These are phyloP conservation scores for Clarias laeviceps DNA, from an alignment of 2,797 vertebrate species.

Conservation along the genomic window DNA sequence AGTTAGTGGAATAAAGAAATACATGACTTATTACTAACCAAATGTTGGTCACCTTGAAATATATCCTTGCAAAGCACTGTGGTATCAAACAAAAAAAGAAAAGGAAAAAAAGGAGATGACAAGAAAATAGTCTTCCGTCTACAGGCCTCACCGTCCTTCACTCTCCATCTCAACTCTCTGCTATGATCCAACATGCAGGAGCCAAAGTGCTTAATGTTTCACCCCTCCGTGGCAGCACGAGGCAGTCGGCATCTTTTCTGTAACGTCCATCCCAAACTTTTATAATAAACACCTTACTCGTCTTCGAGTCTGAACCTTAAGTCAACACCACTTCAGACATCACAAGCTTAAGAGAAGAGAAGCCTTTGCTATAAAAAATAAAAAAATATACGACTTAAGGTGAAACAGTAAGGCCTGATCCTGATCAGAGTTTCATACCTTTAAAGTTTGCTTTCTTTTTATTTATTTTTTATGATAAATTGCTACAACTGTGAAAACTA, in stretches of 20 bases:
- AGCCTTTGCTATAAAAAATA: not conserved
- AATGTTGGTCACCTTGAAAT: constrained; percentile 88
- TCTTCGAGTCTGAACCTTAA: not conserved
- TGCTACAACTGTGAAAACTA: constrained; percentile 28
- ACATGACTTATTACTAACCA: constrained; percentile 76
- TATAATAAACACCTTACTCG: not conserved
- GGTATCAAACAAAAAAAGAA: constrained; percentile 72
- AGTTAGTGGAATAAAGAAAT: constrained; percentile 70
- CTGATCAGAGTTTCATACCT: constrained; percentile 32
- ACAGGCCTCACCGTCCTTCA: constrained; percentile 36
- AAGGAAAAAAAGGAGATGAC: constrained; percentile 60
- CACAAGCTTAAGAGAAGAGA: not conserved
- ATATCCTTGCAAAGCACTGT: constrained; percentile 88
- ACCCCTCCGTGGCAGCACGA: constrained; percentile 33
- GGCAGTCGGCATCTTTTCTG: not conserved
- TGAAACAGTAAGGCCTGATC: constrained; percentile 20
- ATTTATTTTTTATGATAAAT: not conserved
- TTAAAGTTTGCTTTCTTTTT: not conserved
- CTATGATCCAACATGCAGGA: constrained; percentile 62
- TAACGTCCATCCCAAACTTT: not conserved
- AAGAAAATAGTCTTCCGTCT: constrained; percentile 61
- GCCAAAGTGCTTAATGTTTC: constrained; percentile 81
- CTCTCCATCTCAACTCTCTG: constrained; percentile 51
- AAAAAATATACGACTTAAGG: not conserved
- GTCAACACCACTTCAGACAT: not conserved